Base-by-base conservation (phyloP, 2,888 invertebrate genomes). In the Sphinx pinastri region DNA sequence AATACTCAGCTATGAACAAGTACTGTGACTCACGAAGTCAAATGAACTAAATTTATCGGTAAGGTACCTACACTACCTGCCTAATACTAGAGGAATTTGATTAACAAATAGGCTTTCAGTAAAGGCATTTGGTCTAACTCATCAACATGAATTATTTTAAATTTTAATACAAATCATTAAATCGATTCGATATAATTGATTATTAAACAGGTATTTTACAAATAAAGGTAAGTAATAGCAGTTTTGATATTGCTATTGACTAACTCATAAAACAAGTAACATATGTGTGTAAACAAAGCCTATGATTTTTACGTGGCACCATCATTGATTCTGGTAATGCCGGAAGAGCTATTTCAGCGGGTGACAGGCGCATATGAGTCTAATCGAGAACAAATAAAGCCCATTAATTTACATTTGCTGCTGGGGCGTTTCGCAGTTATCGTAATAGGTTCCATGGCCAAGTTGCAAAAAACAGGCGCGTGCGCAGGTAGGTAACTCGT, bases 371-470 rank as follows among this genome's bases (percentile, higher is more conserved):
- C 25, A 60, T 52, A 54, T 63, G 52, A 80, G 84, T 85, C 83
- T 84, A 85, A 88, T 87, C 83, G 85, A 84, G 84, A 79, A 82
- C 84, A 84, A 87, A 84, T 86, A 88, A 86, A 92, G 91, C 91
- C 86, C 89, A 88, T 85, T 83, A 86, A 88, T 89, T 91, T 90
- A 90, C 90, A 90, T 92, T 91, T 85, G 84, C 83, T 86, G 86
- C 83, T 86, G 84, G 83, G 86, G 87, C 86, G 87, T 91, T 90
- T 92, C 88, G 88, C 86, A 90, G 91, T 89, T 90, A 90, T 89
- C 91, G 91, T 92, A 91, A 92, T 91, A 91, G 88, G 89, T 85
- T 89, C 91, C 94, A 94, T 92, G 93, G 94, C 92, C 94, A 91
- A 90, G 88, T 93, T 94, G 93, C 94, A 93, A 93, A 93, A 92